Conservation (phyloP, 2,888 invertebrate genomes). For the Sarcophaga subvicina region DNA sequence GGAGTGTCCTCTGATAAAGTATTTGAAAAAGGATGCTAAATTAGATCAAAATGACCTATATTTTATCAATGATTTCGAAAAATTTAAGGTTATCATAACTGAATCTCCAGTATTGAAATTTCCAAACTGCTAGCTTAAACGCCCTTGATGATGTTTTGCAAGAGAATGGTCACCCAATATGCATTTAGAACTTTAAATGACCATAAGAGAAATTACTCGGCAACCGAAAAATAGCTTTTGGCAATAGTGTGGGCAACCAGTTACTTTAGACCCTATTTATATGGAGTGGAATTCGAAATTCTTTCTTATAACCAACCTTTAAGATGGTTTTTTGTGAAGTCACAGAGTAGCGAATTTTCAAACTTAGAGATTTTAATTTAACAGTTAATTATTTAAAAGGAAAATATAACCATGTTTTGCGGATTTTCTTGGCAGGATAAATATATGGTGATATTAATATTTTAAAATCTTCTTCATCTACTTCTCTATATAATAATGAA, state of each 20-base stretch:
- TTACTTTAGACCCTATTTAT: too few species aligned
- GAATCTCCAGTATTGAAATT: slow-evolving; percentile 44
- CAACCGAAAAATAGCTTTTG: slow-evolving; percentile 22
- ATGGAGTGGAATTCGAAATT: slow-evolving; percentile 2
- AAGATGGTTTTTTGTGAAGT: slow-evolving; percentile 39
- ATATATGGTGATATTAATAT: slow-evolving; percentile 22
- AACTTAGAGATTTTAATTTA: slow-evolving; percentile 35
- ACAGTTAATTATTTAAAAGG: slow-evolving; percentile 36
- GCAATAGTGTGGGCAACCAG: not conserved
- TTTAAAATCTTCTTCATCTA: not conserved
- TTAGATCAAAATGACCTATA: slow-evolving; percentile 33
- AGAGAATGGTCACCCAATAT: slow-evolving; percentile 55
- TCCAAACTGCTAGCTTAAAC: slow-evolving; percentile 51
- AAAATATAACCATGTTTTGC: slow-evolving; percentile 29
- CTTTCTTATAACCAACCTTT: slow-evolving; percentile 17
- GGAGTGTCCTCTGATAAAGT: slow-evolving; percentile 48
- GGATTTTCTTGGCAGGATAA: slow-evolving; percentile 35
- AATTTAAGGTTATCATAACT: slow-evolving; percentile 49
- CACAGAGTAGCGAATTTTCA: not conserved
- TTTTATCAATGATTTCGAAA: slow-evolving; percentile 55
- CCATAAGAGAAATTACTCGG: slow-evolving; percentile 41
- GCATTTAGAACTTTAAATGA: slow-evolving; percentile 57
- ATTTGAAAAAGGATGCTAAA: slow-evolving; percentile 24
- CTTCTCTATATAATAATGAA: not conserved
- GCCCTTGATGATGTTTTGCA: slow-evolving; percentile 56